Evolutionary conservation across 1,140 invertebrate species (phyloP).

Genomic region (Berghia stephanieae): DNA sequence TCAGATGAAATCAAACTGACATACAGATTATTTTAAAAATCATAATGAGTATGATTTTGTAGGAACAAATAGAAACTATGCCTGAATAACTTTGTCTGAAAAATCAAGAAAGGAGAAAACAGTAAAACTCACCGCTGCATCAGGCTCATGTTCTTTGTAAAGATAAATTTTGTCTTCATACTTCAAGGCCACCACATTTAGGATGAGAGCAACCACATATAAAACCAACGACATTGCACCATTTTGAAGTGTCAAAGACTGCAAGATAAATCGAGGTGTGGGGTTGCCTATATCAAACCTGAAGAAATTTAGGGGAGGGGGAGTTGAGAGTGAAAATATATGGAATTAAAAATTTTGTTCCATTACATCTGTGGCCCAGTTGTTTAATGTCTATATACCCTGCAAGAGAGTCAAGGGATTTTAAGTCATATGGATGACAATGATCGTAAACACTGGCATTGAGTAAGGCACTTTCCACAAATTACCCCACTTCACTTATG

Average conservation of each 20-base stretch:
- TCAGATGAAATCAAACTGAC: no score
- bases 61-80: background rate
- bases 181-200: slow-evolving; percentile 41
- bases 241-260: slow-evolving; percentile 51
- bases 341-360: background rate
- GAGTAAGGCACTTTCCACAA: no score
- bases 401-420: background rate
- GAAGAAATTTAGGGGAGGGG: slow-evolving; percentile 26
- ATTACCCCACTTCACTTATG: no score
- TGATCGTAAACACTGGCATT: no score
- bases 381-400: background rate
- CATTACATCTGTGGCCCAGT: background rate
- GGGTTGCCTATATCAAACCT: slow-evolving; percentile 54
- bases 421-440: no score
- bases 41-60: background rate
- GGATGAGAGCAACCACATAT: slow-evolving; percentile 45
- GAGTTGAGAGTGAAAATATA: background rate
- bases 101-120: slow-evolving; percentile 34
- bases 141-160: slow-evolving; percentile 32
- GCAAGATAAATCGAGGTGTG: slow-evolving; percentile 45
- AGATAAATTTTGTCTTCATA: slow-evolving; percentile 51
- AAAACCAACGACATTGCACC: slow-evolving; percentile 53
- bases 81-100: background rate
- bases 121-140: slow-evolving; percentile 31
- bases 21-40: background rate